Base-by-base conservation (phyloP, 2,113 vertebrate species). In the Sisor rabdophorus region DNA sequence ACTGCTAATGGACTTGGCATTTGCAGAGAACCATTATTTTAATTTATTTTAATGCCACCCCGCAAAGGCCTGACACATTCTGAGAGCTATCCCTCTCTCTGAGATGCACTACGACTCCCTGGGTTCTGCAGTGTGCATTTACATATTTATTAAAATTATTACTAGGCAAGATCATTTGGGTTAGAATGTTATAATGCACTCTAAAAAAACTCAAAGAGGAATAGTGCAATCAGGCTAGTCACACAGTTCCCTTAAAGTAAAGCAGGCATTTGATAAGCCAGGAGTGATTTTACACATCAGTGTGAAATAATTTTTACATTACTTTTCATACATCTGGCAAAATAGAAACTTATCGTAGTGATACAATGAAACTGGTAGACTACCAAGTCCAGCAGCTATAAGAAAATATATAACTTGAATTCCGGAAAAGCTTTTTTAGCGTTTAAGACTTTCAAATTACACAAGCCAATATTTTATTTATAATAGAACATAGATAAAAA, bases 41-140 rank as follows among this genome's bases (percentile, higher is more conserved):
- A 81, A 84, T 85, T 83, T 79, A 82, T 83, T 85, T 82, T 84
- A 86, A 83, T 79, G 71, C 76, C 63, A 75, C 71, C 73, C 76
- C 15, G 32, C 73, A 77, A 72, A 71, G 78, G 56, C 76, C 70
- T 63, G 76, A 79, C 48, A 71, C 55, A 67, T 81, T 82, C 73
- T 70, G 75, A 84, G 63, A 71, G 75, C 59, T 79, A 80, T 83
- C 83, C 83, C 26, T 84, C 78, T 76, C 61, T 75, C 63, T 48
- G 71, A 79, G 73, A 71, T 71, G 50, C 63, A 61, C 53, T 67
- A 71, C 20, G 30, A 44, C 75, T 72, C 74, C 47, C 69, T 55
- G 30, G 32, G 54, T 73, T 75, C 54, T 79, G 28, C 73, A 30
- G 75, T 67, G 78, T 69, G 40, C 69, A 77, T 77, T 84, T 82